These are phyloP conservation scores for Sus cebifrons DNA, from an alignment of 2,797 vertebrate genomes.

Conservation along the genomic window DNA sequence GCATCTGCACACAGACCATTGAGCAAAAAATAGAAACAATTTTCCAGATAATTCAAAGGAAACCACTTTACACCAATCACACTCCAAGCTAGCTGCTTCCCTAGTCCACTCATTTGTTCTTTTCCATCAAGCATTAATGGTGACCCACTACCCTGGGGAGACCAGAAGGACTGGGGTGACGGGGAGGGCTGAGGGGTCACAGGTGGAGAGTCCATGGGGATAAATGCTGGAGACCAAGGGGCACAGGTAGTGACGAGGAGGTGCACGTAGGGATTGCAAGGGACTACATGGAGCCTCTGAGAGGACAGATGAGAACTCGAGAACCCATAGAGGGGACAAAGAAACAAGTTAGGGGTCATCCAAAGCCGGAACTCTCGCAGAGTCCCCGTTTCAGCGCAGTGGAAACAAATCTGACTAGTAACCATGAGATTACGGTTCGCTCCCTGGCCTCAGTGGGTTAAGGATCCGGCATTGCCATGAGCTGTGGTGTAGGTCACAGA, in stretches of 20 bases:
- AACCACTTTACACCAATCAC: conserved; percentile 23
- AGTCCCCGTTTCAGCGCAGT: too few species aligned
- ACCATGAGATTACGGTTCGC: too few species aligned
- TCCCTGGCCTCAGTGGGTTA: too few species aligned
- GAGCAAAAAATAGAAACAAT: conserved; percentile 45
- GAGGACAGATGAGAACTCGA: neutral
- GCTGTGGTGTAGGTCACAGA: too few species aligned
- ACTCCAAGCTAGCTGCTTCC: neutral
- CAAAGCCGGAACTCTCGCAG: neutral
- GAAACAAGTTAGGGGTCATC: neutral
- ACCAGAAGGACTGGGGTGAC: neutral
- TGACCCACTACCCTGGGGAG: neutral
- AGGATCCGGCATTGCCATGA: too few species aligned
- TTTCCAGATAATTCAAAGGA: conserved; percentile 60
- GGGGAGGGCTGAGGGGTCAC: neutral
- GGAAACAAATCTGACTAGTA: too few species aligned
- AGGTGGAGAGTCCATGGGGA: neutral
- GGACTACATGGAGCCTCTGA: neutral
- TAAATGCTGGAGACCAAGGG: neutral
- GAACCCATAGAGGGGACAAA: neutral
- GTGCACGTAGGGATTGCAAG: neutral
- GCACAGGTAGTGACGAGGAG: neutral
- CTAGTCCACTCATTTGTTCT: neutral
- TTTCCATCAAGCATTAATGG: neutral
- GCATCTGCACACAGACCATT: neutral